Evolutionary conservation across 1,140 invertebrate genomes (phyloP).

Genomic region (Solen grandis): DNA sequence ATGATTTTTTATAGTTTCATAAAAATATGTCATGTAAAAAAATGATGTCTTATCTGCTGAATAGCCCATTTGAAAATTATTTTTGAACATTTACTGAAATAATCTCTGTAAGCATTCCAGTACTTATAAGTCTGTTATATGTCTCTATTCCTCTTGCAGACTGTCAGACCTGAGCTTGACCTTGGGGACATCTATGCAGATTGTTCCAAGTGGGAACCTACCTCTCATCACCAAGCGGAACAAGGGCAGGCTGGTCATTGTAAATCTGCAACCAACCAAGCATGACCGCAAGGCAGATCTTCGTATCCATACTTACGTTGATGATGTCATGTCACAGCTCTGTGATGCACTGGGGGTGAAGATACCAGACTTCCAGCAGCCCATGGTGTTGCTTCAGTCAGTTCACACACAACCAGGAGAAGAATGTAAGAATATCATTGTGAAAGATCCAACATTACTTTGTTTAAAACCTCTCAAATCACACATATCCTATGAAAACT

Average conservation of each 20-base stretch:
- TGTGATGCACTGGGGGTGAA: slow-evolving; percentile 70
- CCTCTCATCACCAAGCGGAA: slow-evolving; percentile 94
- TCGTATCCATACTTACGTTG: slow-evolving; percentile 94
- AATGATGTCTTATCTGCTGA: too few species aligned
- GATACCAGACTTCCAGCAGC: slow-evolving; percentile 67
- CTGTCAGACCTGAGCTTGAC: slow-evolving; percentile 95
- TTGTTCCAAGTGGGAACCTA: slow-evolving; percentile 97
- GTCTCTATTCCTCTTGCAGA: too few species aligned
- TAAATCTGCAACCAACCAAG: slow-evolving; percentile 98
- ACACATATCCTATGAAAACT: background rate
- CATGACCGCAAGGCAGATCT: slow-evolving; percentile 96
- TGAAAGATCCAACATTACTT: slow-evolving; percentile 51
- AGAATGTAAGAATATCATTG: slow-evolving; percentile 52
- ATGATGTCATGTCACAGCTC: slow-evolving; percentile 90
- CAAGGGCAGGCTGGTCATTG: slow-evolving; percentile 94
- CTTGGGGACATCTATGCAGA: slow-evolving; percentile 97
- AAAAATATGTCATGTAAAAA: too few species aligned
- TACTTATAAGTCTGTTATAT: too few species aligned
- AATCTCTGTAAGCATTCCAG: too few species aligned
- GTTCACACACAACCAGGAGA: slow-evolving; percentile 64
- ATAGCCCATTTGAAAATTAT: too few species aligned
- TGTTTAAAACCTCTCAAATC: slow-evolving; percentile 1
- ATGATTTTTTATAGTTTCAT: too few species aligned
- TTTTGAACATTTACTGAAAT: too few species aligned
- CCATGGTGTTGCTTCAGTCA: slow-evolving; percentile 63